These are phyloP conservation scores for Caloenas nicobarica DNA, from an alignment of 2,113 vertebrate species.

Conservation along the genomic window DNA sequence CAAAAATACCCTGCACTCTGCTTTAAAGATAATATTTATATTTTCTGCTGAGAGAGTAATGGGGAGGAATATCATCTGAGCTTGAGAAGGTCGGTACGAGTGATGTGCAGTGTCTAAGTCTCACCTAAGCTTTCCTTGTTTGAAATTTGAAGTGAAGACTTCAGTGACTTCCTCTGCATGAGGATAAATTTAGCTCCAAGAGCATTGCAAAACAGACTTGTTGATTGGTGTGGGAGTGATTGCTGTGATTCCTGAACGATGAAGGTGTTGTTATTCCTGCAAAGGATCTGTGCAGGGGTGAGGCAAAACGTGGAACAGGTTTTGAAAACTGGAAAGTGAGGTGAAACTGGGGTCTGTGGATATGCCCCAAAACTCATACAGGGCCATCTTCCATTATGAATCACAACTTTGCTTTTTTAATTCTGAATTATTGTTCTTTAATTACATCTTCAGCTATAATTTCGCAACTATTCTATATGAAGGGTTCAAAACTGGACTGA, in stretches of 20 bases:
- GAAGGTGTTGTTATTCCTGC: slow-evolving; percentile 15
- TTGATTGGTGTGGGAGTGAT: slow-evolving; percentile 7
- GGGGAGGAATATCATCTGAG: background rate
- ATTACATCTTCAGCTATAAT: background rate
- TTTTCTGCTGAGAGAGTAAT: background rate
- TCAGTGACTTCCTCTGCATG: background rate
- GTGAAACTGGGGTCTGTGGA: background rate
- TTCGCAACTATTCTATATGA: background rate
- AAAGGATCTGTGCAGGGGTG: background rate
- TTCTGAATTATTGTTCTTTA: background rate
- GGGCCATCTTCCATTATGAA: background rate
- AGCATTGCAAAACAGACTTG: background rate
- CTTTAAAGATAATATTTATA: background rate
- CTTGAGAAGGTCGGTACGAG: background rate
- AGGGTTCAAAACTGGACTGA: background rate
- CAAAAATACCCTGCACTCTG: background rate
- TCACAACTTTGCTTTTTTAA: background rate
- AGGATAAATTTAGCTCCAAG: slow-evolving; percentile 27
- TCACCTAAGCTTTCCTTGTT: background rate
- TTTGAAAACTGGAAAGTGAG: background rate
- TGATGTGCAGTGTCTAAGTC: background rate
- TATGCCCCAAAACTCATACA: background rate
- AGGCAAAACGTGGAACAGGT: background rate
- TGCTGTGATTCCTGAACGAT: background rate
- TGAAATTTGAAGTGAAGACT: background rate